Evolutionary conservation across 1,140 invertebrate genomes (phyloP), one percentile per base, ranked within the genome.

Genomic region (Cherax quadricarinatus): DNA sequence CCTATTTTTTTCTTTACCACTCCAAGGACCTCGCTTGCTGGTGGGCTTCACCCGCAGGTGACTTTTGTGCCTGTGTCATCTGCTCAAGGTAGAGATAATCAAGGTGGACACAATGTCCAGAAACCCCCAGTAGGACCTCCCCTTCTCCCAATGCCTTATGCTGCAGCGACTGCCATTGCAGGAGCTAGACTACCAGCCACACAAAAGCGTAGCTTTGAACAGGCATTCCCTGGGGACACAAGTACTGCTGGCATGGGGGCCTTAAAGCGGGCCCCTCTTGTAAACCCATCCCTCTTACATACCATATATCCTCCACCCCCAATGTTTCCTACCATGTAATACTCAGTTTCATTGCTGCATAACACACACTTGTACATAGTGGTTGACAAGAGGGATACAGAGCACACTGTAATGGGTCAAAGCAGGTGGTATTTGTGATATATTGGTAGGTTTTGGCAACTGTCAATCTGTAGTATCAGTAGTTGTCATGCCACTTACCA

Each of bases 191-290:
- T 93, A 75, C 75, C 94, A 62, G 94, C 86, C 94, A 16, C 95
- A 93, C 86, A 95, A 95, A 94, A 96, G 95, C 82, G 95, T 94
- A 95, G 95, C n/a, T 95, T 94, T 94, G 94, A 95, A 86, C 94
- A 95, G 88, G 94, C 93, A 78, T 95, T 95, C 94, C 94, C 94
- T 24, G 94, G 94, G 80, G 94, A 94, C 84, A 94, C 94, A 93
- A 92, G 93, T 88, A 91, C 91, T 75, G 88, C 89, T 86, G 92
- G 91, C 93, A 94, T 93, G 92, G 94, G 94, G 94, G 93, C 94
- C 91, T 89, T 94, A 94, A 93, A 94, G 94, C 94, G 92, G 75
- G 73, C 82, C 51, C 85, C 88, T n/a, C 70, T 85, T 75, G 86
- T 93, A 73, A 87, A 84, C 21, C 78, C 91, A 51, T 81, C 84